These are phyloP conservation scores for Drosophila setosimentum DNA, from an alignment of 2,888 invertebrate species.

Conservation along the genomic window DNA sequence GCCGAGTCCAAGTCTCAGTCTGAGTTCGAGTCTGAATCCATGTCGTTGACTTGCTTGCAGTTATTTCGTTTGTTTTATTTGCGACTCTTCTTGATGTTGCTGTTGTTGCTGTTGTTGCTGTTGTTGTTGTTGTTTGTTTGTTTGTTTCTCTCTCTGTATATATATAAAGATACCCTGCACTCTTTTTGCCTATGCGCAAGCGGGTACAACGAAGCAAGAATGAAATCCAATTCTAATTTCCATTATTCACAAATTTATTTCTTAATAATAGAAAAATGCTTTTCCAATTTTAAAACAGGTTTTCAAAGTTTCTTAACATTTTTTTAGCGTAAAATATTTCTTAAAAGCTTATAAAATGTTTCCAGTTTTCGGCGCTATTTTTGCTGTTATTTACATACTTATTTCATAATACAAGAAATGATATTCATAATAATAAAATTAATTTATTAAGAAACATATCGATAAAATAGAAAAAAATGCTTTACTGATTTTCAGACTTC, in stretches of 20 bases:
- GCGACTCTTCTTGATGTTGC: not conserved
- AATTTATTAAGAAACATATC: no score
- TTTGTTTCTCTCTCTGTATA: not conserved
- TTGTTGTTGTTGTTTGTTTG: not conserved
- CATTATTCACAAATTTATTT: not conserved
- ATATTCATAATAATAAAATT: no score
- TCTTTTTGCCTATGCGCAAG: not conserved
- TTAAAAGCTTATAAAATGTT: no score
- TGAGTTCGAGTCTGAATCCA: not conserved
- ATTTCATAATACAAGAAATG: no score
- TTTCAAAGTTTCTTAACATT: not conserved
- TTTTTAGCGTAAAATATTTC: not conserved
- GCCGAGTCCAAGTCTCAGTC: not conserved
- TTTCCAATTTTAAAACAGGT: no score
- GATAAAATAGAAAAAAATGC: no score
- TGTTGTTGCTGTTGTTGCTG: not conserved
- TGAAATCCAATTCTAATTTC: not conserved
- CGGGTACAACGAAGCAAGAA: not conserved
- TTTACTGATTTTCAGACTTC: no score
- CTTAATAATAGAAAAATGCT: not conserved
- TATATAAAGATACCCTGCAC: not conserved
- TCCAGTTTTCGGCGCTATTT: not conserved
- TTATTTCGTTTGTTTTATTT: slow-evolving; percentile 1
- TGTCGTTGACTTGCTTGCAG: not conserved
- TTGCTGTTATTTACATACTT: no score